A percentile compares a stretch with the other conserved stretches of the same genome.
phyloP scores from a whole-genome alignment of 2,113 vertebrate genomes.

The Platichthys stellatus region DNA sequence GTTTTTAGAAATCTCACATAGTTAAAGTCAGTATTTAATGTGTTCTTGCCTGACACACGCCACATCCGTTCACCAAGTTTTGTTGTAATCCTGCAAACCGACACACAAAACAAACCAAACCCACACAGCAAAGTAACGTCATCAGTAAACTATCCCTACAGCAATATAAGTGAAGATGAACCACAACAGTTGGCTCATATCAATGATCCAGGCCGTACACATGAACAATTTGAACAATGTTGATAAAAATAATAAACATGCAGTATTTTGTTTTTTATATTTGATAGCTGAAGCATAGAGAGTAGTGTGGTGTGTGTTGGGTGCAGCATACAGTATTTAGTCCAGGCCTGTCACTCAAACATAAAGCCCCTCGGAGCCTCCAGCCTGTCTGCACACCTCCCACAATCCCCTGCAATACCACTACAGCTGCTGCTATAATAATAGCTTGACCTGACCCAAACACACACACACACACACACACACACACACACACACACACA shows the following conservation, averaged over 20 bases:
- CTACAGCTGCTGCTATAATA: constrained; percentile 71
- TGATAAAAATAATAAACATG: background rate
- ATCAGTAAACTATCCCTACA: background rate
- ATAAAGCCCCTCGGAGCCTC: constrained; percentile 59
- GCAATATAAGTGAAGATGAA: background rate
- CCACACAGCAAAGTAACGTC: too few species aligned
- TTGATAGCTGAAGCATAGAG: background rate
- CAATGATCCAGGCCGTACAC: background rate
- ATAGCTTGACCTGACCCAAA: constrained; percentile 74
- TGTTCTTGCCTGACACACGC: too few species aligned
- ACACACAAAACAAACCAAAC: too few species aligned
- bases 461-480: constrained; percentile 10
- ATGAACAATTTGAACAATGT: background rate
- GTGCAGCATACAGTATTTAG: constrained; percentile 29
- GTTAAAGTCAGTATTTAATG: too few species aligned
- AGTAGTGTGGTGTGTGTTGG: constrained; percentile 9
- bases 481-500: background rate
- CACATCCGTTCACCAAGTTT: too few species aligned
- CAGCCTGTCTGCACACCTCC: constrained; percentile 58
- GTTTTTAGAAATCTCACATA: too few species aligned
- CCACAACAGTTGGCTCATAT: background rate
- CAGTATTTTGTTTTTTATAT: background rate
- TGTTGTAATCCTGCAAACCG: too few species aligned
- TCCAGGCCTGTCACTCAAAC: constrained; percentile 58
- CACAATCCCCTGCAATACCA: constrained; percentile 71